These are phyloP conservation scores for Chirona hameri DNA, from an alignment of 2,888 invertebrate species.

Conservation along the genomic window DNA sequence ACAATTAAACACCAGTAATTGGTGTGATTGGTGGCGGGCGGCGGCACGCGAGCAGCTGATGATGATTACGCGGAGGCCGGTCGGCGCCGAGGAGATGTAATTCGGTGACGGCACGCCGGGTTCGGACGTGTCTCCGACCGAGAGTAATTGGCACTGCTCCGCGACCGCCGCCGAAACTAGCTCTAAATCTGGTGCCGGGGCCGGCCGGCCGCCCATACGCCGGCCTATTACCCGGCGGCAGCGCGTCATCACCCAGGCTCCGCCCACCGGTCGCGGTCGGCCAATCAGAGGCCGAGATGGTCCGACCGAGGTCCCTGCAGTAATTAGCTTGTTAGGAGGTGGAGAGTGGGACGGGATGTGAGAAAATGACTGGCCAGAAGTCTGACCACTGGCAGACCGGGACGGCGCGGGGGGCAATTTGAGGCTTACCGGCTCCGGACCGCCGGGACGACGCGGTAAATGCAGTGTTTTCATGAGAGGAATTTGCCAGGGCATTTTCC, in stretches of 20 bases:
- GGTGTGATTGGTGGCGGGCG: background rate
- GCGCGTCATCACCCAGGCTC: background rate
- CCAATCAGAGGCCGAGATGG: background rate
- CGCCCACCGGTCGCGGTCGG: background rate
- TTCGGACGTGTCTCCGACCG: background rate
- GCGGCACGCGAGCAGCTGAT: background rate
- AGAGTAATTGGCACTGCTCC: background rate
- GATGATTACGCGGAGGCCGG: background rate
- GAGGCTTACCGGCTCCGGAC: background rate
- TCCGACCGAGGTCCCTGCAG: background rate
- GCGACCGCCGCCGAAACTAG: background rate
- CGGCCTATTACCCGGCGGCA: background rate
- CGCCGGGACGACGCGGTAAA: too few species aligned
- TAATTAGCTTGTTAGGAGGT: slow-evolving; percentile 4
- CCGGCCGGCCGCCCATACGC: background rate
- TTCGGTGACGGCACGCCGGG: background rate
- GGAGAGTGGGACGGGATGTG: background rate
- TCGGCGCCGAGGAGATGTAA: background rate
- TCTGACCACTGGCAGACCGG: background rate
- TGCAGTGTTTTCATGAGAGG: too few species aligned
- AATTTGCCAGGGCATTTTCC: too few species aligned
- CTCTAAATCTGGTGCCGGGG: background rate
- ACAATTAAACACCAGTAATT: slow-evolving; percentile 12
- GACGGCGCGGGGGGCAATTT: background rate
- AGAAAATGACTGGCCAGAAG: background rate